Conservation (phyloP, 2,888 invertebrate species). For the Athalia cordata region DNA sequence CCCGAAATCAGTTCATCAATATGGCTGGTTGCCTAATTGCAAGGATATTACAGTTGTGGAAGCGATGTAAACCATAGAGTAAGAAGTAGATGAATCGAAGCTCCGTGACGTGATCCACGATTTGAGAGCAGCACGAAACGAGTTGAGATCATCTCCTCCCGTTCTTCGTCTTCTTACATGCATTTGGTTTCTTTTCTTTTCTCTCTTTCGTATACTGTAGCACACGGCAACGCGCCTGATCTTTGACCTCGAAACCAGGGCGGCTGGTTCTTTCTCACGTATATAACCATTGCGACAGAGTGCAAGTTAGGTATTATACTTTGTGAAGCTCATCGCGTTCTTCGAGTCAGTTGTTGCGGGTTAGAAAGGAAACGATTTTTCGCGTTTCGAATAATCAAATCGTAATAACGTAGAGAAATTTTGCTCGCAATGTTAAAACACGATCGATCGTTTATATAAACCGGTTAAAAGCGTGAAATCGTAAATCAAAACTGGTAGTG, state of each 20-base stretch:
- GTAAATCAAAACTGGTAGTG: no score
- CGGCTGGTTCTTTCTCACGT: conserved; percentile 70
- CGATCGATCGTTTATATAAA: no score
- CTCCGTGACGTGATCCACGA: conserved; percentile 5
- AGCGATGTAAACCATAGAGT: background rate
- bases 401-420: no score
- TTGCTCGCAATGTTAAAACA: no score
- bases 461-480: no score
- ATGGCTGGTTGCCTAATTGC: background rate
- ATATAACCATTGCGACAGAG: conserved; percentile 54
- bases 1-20: no score
- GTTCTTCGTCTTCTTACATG: background rate
- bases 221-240: conserved; percentile 58
- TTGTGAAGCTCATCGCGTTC: conserved; percentile 62
- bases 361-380: no score
- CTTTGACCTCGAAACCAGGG: conserved; percentile 70
- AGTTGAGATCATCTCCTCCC: conserved; percentile 24
- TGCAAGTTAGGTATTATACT: conserved; percentile 53
- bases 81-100: background rate
- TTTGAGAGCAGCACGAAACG: conserved; percentile 18
- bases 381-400: no score
- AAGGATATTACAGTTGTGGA: background rate
- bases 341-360: conserved; percentile 53
- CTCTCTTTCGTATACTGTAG: background rate
- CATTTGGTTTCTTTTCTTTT: background rate